Percentiles rank a stretch among this genome's conserved stretches.
Conservation (phyloP, 2,797 vertebrate genomes). For the Psittacula echo region DNA sequence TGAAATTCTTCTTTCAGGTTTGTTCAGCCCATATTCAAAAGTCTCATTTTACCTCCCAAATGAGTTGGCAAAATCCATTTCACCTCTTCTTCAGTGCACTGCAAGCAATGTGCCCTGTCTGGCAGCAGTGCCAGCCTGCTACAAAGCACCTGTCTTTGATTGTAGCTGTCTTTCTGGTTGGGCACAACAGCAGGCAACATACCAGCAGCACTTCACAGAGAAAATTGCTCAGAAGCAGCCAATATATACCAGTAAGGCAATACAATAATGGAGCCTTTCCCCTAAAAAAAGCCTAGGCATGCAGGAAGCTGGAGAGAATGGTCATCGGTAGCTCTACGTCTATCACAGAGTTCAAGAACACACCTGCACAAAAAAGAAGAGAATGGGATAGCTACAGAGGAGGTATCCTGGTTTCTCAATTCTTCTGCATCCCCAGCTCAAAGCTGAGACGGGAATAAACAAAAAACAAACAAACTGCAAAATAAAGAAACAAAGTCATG, state of each 20-base stretch:
- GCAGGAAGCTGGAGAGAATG: neutral
- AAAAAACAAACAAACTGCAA: neutral
- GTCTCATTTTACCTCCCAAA: neutral
- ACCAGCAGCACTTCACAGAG: neutral
- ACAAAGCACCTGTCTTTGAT: neutral
- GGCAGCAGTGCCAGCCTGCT: neutral
- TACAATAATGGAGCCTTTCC: neutral
- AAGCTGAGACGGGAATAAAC: neutral
- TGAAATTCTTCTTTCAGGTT: neutral
- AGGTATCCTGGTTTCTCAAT: neutral
- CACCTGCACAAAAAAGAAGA: neutral
- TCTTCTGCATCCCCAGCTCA: neutral
- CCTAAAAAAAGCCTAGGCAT: fast-evolving
- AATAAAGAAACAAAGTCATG: neutral
- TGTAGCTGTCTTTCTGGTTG: neutral
- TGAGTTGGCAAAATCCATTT: neutral
- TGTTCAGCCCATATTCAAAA: neutral
- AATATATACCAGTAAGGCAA: neutral
- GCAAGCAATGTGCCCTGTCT: neutral
- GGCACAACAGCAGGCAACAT: neutral
- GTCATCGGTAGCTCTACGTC: neutral
- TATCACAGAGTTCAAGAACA: neutral
- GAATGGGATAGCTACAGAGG: neutral
- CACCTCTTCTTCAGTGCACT: neutral
- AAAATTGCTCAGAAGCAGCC: neutral